Conservation (phyloP, 2,888 invertebrate species). For the Odontocolon sp. region DNA sequence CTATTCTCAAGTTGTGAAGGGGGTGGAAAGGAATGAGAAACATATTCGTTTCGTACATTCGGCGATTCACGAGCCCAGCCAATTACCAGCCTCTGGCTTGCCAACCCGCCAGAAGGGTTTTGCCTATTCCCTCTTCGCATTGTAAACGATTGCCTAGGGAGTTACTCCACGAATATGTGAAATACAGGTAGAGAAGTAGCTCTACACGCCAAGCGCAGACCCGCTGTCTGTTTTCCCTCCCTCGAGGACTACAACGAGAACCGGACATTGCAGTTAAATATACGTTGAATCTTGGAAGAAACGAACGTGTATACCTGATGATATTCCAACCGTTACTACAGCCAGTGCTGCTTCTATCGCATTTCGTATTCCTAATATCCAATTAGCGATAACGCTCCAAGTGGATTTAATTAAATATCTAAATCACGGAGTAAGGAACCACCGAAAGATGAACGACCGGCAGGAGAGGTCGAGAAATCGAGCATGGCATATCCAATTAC, state of each 20-base stretch:
- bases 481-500: constrained; percentile 4
- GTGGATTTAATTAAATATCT: constrained; percentile 39
- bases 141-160: constrained; percentile 16
- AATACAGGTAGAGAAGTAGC: neutral
- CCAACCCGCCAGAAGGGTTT: constrained; percentile 10
- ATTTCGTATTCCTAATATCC: neutral
- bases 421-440: constrained; percentile 5
- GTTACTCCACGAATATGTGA: constrained; percentile 1
- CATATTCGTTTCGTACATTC: constrained; percentile 17
- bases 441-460: neutral
- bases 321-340: neutral
- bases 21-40: too few relatives aligned
- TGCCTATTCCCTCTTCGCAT: constrained; percentile 23
- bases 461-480: neutral
- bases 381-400: constrained; percentile 7
- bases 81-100: constrained; percentile 43
- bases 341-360: neutral
- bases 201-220: constrained; percentile 19
- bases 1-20: neutral
- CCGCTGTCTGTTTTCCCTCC: neutral
- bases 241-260: constrained; percentile 18
- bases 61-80: constrained; percentile 35
- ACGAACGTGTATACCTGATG: neutral
- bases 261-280: neutral
- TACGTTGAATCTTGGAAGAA: neutral